Percentiles rank a stretch among this genome's conserved stretches.
These are phyloP conservation scores for Calosoma granatense DNA, from an alignment of 1,140 invertebrate genomes.

Conservation along the genomic window DNA sequence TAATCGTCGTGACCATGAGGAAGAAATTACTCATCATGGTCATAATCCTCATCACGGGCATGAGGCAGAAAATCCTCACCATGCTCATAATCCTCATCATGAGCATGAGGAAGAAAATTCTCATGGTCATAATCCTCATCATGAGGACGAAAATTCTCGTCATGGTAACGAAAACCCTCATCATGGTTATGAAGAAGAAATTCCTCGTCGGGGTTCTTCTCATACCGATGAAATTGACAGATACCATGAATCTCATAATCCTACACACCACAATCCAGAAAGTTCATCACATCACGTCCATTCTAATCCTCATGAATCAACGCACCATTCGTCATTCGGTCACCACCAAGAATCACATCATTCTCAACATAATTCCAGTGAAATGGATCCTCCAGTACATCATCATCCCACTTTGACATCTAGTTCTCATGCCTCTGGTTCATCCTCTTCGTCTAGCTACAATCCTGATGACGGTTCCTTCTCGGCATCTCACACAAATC, in stretches of 20 bases:
- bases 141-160: no score
- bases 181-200: no score
- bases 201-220: not conserved
- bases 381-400: not conserved
- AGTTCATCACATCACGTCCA: not conserved
- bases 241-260: no score
- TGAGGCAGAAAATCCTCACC: not conserved
- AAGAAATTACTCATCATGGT: not conserved
- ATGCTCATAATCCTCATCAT: not conserved
- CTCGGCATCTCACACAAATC: no score
- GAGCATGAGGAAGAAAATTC: no score
- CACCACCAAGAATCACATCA: not conserved
- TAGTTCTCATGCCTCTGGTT: not conserved
- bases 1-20: not conserved
- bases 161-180: no score
- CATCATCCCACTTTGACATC: not conserved
- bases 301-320: not conserved
- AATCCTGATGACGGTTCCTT: not conserved
- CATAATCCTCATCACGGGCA: not conserved
- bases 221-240: not conserved
- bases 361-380: not conserved
- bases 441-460: not conserved
- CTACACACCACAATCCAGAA: not conserved
- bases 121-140: no score
- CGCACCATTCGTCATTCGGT: not conserved